Evolutionary conservation across 2,888 invertebrate genomes (phyloP).

Genomic region (Tiliacea citrago): DNA sequence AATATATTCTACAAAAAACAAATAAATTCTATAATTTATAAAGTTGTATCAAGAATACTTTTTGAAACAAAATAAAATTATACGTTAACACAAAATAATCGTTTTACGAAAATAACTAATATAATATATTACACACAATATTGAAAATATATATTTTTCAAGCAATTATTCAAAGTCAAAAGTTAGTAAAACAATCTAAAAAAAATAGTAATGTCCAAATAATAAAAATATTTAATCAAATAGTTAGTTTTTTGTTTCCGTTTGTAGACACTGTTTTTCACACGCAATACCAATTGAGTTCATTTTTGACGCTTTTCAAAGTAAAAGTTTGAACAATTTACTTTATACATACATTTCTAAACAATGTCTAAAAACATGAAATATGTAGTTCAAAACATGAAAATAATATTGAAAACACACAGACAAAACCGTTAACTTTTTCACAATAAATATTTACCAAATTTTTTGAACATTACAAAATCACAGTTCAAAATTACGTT

Average conservation of each 20-base stretch:
- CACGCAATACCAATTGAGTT: neutral
- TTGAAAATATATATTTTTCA: slow-evolving; percentile 34
- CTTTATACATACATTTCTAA: slow-evolving; percentile 11
- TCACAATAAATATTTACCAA: slow-evolving; percentile 67
- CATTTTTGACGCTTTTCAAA: neutral
- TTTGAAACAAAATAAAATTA: slow-evolving; percentile 52
- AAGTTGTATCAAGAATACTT: slow-evolving; percentile 14
- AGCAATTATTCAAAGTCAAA: slow-evolving; percentile 58
- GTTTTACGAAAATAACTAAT: slow-evolving; percentile 85
- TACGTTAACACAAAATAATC: slow-evolving; percentile 76
- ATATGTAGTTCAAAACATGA: slow-evolving; percentile 33
- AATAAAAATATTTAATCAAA: slow-evolving; percentile 37
- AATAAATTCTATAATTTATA: slow-evolving; percentile 43
- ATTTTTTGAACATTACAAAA: slow-evolving; percentile 86
- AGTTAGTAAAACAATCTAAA: slow-evolving; percentile 59
- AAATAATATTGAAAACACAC: slow-evolving; percentile 66
- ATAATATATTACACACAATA: slow-evolving; percentile 43
- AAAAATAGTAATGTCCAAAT: slow-evolving; percentile 61
- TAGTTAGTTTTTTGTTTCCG: slow-evolving; percentile 18
- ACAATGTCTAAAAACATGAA: slow-evolving; percentile 51
- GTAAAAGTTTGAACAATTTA: neutral
- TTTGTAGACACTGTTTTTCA: slow-evolving; percentile 52
- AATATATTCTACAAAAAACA: slow-evolving; percentile 44
- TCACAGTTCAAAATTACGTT: slow-evolving; percentile 89
- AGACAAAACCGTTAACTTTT: slow-evolving; percentile 70